A percentile compares a stretch with the other conserved stretches of the same genome.
Conservation (phyloP, 2,113 vertebrate genomes). For the Brachypteracias leptosomus region DNA sequence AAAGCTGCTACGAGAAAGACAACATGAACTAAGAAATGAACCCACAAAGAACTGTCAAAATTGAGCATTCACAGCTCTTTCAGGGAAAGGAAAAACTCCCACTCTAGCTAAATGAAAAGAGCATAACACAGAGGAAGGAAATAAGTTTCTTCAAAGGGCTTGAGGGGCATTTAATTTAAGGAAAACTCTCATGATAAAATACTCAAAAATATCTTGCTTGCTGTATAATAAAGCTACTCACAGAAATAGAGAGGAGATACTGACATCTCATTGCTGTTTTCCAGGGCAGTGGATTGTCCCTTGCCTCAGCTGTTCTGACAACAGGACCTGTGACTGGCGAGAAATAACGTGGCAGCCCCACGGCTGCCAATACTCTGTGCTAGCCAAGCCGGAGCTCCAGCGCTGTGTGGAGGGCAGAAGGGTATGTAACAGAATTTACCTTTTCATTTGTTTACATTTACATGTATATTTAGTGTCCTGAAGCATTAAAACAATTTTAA, state of each 20-base stretch:
- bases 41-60: neutral
- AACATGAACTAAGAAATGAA: neutral
- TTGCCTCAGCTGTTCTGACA: conserved; percentile 94
- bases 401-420: conserved; percentile 84
- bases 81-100: neutral
- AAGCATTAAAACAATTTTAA: neutral
- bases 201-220: neutral
- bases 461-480: neutral
- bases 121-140: neutral
- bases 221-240: neutral
- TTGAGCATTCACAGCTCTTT: neutral
- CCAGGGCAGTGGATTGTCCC: conserved; percentile 94
- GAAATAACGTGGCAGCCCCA: conserved; percentile 90
- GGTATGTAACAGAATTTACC: conserved; percentile 69
- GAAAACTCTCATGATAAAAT: neutral
- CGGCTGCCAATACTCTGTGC: conserved; percentile 76
- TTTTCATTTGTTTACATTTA: neutral
- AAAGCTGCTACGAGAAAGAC: neutral
- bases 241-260: neutral
- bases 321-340: conserved; percentile 96
- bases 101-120: neutral
- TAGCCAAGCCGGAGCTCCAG: conserved; percentile 80
- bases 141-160: neutral
- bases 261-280: conserved; percentile 5
- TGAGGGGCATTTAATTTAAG: neutral